These are phyloP conservation scores for Athripsodes cinereus DNA, from an alignment of 2,888 invertebrate genomes.

Conservation along the genomic window DNA sequence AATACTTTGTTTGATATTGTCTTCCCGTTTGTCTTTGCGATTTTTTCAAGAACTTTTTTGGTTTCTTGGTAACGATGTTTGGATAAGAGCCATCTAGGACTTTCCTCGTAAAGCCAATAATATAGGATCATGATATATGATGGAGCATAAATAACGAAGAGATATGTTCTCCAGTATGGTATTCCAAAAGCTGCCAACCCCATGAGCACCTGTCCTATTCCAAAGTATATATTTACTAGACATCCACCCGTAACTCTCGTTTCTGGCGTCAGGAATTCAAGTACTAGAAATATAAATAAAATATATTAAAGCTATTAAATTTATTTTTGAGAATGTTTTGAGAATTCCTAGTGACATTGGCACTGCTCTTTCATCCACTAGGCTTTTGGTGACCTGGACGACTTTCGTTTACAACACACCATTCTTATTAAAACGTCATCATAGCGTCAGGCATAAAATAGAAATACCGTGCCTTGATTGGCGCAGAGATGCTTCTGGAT, in stretches of 20 bases:
- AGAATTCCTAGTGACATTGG: no score
- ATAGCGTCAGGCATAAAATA: no score
- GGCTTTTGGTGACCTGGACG: no score
- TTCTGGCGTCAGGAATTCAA: slow-evolving; percentile 20
- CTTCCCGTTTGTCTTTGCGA: slow-evolving; percentile 59
- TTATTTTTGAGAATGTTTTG: no score
- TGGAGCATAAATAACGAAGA: slow-evolving; percentile 58
- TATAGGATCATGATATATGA: slow-evolving; percentile 56
- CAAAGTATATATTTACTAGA: slow-evolving; percentile 30
- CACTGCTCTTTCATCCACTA: no score
- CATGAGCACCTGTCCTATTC: slow-evolving; percentile 57
- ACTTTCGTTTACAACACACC: no score
- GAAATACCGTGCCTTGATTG: no score
- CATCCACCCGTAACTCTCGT: slow-evolving; percentile 19
- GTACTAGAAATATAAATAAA: no score
- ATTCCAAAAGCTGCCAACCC: slow-evolving; percentile 58
- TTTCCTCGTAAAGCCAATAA: slow-evolving; percentile 58
- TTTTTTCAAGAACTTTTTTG: slow-evolving; percentile 53
- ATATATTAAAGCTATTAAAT: no score
- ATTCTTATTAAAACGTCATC: no score
- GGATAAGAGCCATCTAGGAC: slow-evolving; percentile 65
- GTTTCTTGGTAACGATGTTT: slow-evolving; percentile 62
- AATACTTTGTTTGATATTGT: slow-evolving; percentile 42
- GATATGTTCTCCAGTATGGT: slow-evolving; percentile 59
- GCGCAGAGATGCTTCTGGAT: no score